Conservation (phyloP, 1,140 invertebrate genomes). For the Nasonia vitripennis region DNA sequence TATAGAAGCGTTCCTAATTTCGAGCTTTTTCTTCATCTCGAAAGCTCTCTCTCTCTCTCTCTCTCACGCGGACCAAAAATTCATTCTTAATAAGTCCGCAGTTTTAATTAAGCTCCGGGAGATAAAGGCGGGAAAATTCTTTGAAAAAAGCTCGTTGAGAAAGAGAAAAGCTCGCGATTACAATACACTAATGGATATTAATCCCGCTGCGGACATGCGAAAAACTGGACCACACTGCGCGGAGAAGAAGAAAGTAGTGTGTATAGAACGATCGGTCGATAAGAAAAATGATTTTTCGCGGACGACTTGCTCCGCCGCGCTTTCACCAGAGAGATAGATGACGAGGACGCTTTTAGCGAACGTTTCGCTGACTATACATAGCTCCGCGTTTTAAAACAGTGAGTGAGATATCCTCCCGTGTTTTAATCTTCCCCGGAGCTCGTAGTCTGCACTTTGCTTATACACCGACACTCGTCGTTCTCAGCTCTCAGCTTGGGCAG, state of each 20-base stretch:
- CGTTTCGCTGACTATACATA: conserved; percentile 40
- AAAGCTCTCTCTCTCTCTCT: too few species aligned
- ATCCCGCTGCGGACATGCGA: not conserved
- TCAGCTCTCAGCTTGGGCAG: not conserved
- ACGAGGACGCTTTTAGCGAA: conserved; percentile 6
- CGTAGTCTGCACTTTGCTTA: conserved; percentile 37
- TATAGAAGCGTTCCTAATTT: too few species aligned
- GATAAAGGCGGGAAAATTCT: not conserved
- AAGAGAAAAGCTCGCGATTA: not conserved
- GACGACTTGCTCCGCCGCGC: not conserved
- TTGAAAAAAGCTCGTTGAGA: not conserved
- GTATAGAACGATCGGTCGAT: not conserved
- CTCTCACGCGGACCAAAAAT: not conserved
- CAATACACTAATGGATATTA: not conserved
- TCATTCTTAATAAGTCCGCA: not conserved
- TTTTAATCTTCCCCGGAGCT: conserved; percentile 36
- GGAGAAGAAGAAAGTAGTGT: conserved; percentile 12
- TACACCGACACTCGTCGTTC: not conserved
- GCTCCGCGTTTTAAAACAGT: conserved; percentile 20
- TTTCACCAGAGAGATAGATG: conserved; percentile 10
- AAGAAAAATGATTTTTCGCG: conserved; percentile 14
- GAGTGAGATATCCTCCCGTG: conserved; percentile 21
- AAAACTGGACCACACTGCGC: not conserved
- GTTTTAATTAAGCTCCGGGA: not conserved
- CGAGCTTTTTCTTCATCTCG: not conserved